A percentile compares a stretch with the other conserved stretches of the same genome.
Conservation (phyloP, 2,113 vertebrate species). For the Zosterops japonicus region DNA sequence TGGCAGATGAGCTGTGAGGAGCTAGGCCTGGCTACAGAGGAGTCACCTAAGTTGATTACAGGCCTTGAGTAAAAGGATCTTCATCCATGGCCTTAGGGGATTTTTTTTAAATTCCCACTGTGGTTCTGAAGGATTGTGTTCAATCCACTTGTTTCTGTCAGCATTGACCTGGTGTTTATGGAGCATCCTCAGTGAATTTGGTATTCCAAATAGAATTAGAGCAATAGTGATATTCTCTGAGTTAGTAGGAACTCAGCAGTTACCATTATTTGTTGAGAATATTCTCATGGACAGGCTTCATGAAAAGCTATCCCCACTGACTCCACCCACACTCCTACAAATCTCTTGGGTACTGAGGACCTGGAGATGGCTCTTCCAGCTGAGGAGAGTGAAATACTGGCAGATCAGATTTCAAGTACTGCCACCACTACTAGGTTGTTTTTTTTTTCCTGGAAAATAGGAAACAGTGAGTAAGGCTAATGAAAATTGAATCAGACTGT, state of each 20-base stretch:
- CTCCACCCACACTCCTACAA: background rate
- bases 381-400: background rate
- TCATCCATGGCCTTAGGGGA: background rate
- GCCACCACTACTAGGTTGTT: no score
- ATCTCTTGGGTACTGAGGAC: background rate
- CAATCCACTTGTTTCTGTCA: background rate
- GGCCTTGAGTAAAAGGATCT: background rate
- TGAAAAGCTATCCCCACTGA: background rate
- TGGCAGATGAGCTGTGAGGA: background rate
- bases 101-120: background rate
- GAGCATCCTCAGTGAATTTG: background rate
- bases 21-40: background rate
- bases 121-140: background rate
- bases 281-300: background rate
- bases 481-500: background rate
- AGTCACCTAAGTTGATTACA: background rate
- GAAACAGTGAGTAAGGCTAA: background rate
- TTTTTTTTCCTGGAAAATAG: background rate
- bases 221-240: background rate
- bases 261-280: background rate
- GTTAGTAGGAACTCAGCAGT: background rate
- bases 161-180: background rate
- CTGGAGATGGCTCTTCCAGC: background rate
- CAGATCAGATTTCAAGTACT: background rate
- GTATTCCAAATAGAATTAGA: background rate